phyloP scores from a whole-genome alignment of 23 tunicate genomes.

The Ciona savignyi region DNA sequence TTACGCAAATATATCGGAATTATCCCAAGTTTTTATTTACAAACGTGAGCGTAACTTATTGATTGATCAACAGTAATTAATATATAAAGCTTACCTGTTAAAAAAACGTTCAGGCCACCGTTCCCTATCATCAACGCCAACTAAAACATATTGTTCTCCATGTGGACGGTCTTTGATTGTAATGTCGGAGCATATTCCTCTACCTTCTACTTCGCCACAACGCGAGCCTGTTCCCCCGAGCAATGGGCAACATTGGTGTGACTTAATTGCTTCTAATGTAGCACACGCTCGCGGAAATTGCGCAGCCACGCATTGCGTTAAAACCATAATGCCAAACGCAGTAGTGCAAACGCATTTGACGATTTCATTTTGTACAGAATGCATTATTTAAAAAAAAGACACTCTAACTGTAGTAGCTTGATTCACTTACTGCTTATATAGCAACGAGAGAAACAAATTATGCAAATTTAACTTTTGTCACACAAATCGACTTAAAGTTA shows the following conservation, averaged over 20 bases:
- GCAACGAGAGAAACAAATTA: no score
- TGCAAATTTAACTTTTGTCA: no score
- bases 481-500: no score
- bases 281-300: constrained; percentile 80
- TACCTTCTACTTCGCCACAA: constrained; percentile 50
- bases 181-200: constrained; percentile 62
- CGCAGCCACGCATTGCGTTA: neutral
- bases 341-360: no score
- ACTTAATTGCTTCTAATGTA: constrained; percentile 23
- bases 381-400: no score
- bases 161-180: constrained; percentile 33
- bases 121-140: constrained; percentile 71
- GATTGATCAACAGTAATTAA: no score
- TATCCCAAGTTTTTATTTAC: no score
- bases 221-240: constrained; percentile 41
- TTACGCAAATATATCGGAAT: no score
- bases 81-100: constrained; percentile 66
- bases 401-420: no score
- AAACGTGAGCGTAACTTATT: no score
- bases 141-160: constrained; percentile 50
- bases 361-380: no score
- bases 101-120: constrained; percentile 77
- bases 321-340: neutral
- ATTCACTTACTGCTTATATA: no score
- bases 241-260: constrained; percentile 59